Percentiles rank a stretch among this genome's conserved stretches.
phyloP scores from a whole-genome alignment of 2,797 vertebrate genomes.

The Ispidina lecontei region DNA sequence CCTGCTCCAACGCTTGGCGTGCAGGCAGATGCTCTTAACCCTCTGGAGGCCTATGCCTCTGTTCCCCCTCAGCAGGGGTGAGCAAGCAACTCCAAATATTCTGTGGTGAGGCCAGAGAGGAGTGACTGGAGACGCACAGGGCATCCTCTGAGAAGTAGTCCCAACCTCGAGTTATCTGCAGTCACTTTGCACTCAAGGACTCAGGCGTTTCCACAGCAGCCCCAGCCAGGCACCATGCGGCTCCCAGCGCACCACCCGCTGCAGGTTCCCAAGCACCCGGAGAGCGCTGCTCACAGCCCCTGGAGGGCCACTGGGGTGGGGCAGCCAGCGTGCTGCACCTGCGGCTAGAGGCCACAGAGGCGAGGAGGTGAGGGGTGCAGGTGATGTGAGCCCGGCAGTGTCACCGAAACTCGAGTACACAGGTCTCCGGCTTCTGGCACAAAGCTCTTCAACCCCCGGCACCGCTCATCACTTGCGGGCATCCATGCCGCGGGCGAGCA shows the following conservation, averaged over 20 bases:
- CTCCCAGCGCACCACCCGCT: not conserved
- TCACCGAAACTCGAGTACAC: not conserved
- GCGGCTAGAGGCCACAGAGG: not conserved
- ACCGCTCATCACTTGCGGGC: not conserved
- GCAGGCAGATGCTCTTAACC: conserved; percentile 66
- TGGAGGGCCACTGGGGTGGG: not conserved
- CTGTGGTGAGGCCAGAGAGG: not conserved
- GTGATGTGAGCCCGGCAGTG: not conserved
- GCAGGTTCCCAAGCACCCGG: not conserved
- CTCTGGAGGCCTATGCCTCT: conserved; percentile 38
- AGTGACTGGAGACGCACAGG: not conserved
- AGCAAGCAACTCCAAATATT: conserved; percentile 5
- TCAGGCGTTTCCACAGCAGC: not conserved
- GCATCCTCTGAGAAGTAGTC: conserved; percentile 44
- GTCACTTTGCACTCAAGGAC: not conserved
- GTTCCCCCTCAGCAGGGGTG: not conserved
- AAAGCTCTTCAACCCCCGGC: not conserved
- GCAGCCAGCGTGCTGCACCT: not conserved
- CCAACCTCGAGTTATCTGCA: conserved; percentile 30
- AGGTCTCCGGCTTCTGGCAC: not conserved
- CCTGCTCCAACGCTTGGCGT: conserved; percentile 42
- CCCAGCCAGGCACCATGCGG: not conserved
- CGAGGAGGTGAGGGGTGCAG: not conserved
- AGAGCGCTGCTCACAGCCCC: not conserved
- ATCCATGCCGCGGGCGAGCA: not conserved